Evolutionary conservation across 2,888 invertebrate species (phyloP).

Genomic region (Deilephila porcellus): DNA sequence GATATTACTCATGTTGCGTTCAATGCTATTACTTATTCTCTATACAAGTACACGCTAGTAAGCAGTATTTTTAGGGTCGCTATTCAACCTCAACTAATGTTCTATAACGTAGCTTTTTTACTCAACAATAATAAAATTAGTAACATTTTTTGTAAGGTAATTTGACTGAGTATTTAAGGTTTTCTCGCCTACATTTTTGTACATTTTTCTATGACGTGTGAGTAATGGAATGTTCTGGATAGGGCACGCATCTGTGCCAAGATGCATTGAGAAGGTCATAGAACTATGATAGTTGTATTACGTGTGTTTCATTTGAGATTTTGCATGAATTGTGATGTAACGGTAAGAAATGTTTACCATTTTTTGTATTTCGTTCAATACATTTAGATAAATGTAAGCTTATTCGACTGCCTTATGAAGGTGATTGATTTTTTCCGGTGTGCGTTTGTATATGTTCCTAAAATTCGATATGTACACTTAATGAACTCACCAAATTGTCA

Average conservation of each 20-base stretch:
- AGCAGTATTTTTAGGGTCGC: conserved; percentile 70
- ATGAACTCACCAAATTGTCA: conserved; percentile 79
- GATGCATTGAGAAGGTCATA: background rate
- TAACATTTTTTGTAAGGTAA: conserved; percentile 60
- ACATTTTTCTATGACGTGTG: conserved; percentile 51
- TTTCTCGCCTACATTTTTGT: conserved; percentile 60
- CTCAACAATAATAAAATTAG: conserved; percentile 59
- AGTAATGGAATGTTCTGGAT: conserved; percentile 23
- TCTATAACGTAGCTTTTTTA: conserved; percentile 79
- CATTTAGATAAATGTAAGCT: conserved; percentile 36
- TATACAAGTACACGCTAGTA: conserved; percentile 64
- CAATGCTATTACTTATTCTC: conserved; percentile 61
- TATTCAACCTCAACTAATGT: conserved; percentile 61
- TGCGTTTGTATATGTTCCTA: conserved; percentile 77
- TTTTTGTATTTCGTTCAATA: conserved; percentile 40
- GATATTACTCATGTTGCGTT: conserved; percentile 62
- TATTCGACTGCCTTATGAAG: conserved; percentile 66
- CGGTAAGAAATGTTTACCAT: conserved; percentile 46
- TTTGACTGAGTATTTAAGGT: conserved; percentile 70
- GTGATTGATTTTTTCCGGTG: conserved; percentile 54
- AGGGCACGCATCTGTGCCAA: background rate
- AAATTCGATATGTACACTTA: conserved; percentile 69
- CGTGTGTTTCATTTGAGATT: conserved; percentile 51
- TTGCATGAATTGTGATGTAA: conserved; percentile 52
- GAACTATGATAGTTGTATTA: conserved; percentile 45